Evolutionary conservation across 2,797 vertebrate genomes (phyloP).

Genomic region (Acipenser ruthenus): DNA sequence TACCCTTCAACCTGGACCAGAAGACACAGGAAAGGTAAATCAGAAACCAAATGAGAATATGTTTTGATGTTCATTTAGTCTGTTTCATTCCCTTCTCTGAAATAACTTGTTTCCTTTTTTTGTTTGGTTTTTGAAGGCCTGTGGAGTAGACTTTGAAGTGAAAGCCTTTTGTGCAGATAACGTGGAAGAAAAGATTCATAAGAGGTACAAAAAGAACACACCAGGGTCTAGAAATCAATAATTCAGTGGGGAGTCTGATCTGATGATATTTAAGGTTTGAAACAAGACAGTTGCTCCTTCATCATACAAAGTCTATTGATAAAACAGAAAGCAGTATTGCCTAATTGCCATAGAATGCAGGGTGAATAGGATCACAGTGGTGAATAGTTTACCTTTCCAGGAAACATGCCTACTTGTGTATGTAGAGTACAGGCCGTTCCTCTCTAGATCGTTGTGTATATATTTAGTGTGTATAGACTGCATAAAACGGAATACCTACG

Average conservation of each 20-base stretch:
- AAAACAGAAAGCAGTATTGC: too few relatives aligned
- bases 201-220: conserved; percentile 61
- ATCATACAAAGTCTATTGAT: neutral
- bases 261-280: conserved; percentile 4
- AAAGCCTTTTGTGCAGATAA: conserved; percentile 92
- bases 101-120: neutral
- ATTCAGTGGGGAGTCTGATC: neutral
- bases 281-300: neutral
- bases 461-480: too few relatives aligned
- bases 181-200: conserved; percentile 88
- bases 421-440: too few relatives aligned
- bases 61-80: neutral
- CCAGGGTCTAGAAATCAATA: neutral
- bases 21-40: conserved; percentile 87
- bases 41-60: neutral
- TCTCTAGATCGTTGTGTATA: too few relatives aligned
- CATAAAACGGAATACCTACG: too few relatives aligned
- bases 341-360: too few relatives aligned
- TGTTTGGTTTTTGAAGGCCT: conserved; percentile 62
- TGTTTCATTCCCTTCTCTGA: neutral
- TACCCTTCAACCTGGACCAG: conserved; percentile 85
- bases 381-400: too few relatives aligned
- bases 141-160: conserved; percentile 91
- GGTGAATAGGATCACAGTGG: too few relatives aligned
- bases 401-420: too few relatives aligned